These are phyloP conservation scores for Scelioninae gen. 1 DNA, from an alignment of 2,888 invertebrate genomes.

Conservation along the genomic window DNA sequence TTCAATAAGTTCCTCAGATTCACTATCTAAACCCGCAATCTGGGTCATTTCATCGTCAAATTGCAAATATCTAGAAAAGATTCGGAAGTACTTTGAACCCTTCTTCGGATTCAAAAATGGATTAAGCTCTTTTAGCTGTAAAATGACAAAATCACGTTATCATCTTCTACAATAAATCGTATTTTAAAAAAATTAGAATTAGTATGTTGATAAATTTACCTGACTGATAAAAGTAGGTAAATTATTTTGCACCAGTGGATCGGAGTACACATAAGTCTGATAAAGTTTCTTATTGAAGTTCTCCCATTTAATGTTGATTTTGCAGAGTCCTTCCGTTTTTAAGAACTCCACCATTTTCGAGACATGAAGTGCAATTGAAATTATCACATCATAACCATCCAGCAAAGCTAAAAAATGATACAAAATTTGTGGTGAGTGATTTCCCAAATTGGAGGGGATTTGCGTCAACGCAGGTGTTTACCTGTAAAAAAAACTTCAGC, in stretches of 20 bases:
- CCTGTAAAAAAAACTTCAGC: constrained; percentile 86
- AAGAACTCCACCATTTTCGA: constrained; percentile 87
- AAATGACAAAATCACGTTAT: background rate
- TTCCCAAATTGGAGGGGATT: too few relatives aligned
- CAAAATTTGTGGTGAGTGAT: too few relatives aligned
- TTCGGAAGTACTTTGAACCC: constrained; percentile 81
- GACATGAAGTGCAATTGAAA: constrained; percentile 86
- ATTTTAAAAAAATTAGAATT: background rate
- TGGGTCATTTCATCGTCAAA: constrained; percentile 87
- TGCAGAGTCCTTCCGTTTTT: constrained; percentile 87
- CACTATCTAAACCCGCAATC: constrained; percentile 86
- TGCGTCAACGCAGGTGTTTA: constrained; percentile 71
- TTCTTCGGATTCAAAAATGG: constrained; percentile 76
- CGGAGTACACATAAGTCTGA: constrained; percentile 85
- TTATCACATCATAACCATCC: constrained; percentile 84
- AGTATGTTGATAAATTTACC: constrained; percentile 75
- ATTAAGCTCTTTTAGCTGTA: constrained; percentile 77
- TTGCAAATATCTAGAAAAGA: constrained; percentile 85
- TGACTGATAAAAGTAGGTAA: constrained; percentile 86
- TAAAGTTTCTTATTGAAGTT: constrained; percentile 89
- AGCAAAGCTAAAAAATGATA: too few relatives aligned
- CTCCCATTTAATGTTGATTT: constrained; percentile 88
- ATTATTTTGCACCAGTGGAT: constrained; percentile 86
- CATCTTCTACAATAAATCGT: background rate
- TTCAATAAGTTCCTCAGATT: constrained; percentile 86